Percentiles rank a stretch among this genome's conserved stretches.
Evolutionary conservation across 2,888 invertebrate genomes (phyloP).

Genomic region (Cyclophora albipunctata): DNA sequence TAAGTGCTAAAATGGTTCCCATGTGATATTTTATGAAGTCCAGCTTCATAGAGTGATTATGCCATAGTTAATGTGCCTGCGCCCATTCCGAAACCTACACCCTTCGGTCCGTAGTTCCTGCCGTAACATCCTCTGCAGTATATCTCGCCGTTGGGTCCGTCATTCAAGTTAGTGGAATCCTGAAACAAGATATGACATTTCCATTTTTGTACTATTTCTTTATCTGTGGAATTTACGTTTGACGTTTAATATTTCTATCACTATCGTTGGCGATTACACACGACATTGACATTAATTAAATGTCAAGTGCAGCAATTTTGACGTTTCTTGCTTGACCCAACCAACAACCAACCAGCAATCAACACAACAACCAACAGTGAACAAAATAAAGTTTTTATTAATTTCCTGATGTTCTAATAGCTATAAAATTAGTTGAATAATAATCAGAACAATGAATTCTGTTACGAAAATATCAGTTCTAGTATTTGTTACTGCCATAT

Average conservation of each 20-base stretch:
- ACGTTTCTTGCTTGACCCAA: too few species aligned
- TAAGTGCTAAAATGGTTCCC: conserved; percentile 33
- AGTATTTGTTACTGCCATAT: too few species aligned
- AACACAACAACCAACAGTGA: too few species aligned
- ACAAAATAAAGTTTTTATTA: too few species aligned
- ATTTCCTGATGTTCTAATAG: too few species aligned
- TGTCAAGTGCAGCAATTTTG: too few species aligned
- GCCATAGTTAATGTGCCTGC: conserved; percentile 93
- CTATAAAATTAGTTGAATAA: background rate
- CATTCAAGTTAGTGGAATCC: conserved; percentile 93
- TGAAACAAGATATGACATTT: conserved; percentile 34
- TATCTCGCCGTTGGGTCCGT: conserved; percentile 94
- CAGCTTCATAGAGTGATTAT: conserved; percentile 73
- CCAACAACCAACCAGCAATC: too few species aligned
- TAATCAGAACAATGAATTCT: background rate
- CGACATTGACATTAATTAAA: too few species aligned
- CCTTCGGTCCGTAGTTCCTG: conserved; percentile 90
- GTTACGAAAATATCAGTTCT: too few species aligned
- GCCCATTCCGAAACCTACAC: conserved; percentile 93
- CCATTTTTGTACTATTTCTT: background rate
- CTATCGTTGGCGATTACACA: too few species aligned
- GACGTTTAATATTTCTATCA: background rate
- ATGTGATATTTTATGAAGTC: conserved; percentile 43
- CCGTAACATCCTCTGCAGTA: conserved; percentile 95
- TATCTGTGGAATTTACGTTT: background rate